phyloP scores from a whole-genome alignment of 2,113 vertebrate species.

The Engraulis encrasicolus region DNA sequence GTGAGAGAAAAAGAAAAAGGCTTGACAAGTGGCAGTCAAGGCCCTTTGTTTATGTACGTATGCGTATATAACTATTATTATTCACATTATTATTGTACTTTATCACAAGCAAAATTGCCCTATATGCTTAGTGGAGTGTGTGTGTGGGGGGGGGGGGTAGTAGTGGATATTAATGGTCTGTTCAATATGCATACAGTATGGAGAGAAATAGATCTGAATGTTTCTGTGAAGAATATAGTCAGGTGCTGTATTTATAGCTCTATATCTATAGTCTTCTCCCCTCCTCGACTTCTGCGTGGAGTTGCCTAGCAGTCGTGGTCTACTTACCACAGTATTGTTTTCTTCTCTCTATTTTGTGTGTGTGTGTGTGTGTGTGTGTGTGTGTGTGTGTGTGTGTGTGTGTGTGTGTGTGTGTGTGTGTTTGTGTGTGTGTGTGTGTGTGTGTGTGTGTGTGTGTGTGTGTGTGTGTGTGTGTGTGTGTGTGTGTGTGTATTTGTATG shows the following conservation, averaged over 20 bases:
- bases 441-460: not conserved
- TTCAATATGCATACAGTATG: no score
- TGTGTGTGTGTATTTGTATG: not conserved
- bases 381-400: not conserved
- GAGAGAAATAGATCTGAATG: no score
- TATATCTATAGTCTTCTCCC: conserved; percentile 34
- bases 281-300: conserved; percentile 12
- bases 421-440: not conserved
- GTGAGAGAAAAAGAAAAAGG: no score
- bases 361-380: not conserved
- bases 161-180: no score
- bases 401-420: not conserved
- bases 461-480: not conserved
- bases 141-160: no score
- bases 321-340: conserved; percentile 29
- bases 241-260: conserved; percentile 44
- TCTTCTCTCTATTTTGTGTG: not conserved
- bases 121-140: no score
- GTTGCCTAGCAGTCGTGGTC: conserved; percentile 24
- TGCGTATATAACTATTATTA: no score
- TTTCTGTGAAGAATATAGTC: conserved; percentile 14
- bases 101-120: no score
- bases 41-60: no score
- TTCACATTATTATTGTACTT: no score
- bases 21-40: no score